Evolutionary conservation across 2,113 vertebrate genomes (phyloP), one percentile per base, ranked within the genome.

Genomic region (Corythaeola cristata): DNA sequence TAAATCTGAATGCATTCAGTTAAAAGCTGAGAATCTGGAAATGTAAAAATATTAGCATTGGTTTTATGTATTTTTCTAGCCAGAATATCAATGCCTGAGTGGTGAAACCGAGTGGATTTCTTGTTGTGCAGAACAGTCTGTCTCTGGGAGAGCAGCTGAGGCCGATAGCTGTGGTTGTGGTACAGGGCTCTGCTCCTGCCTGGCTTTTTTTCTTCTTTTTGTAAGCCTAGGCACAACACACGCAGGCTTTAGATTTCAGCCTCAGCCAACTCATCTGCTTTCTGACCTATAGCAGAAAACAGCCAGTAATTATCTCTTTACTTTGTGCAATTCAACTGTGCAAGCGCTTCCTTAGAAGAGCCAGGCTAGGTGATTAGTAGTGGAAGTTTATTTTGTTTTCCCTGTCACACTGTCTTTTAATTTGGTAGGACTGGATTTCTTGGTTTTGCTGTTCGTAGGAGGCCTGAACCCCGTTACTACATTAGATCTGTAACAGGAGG

Each of bases 271-370:
- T 91, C 45, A 89, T 75, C 85, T 90, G 53, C 66, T 90, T 71
- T 53, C 56, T 92, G 86, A 94, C 91, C 96, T 76, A 56, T 12
- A 32, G 91, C 28, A 92, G 56, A 66, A 89, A 91, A 79, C 59
- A 91, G 55, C 73, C 75, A 69, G 85, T 85, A 78, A 89, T 96
- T 84, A 74, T 84, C 89, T 86, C 72, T 91, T 96, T 88, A 52
- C 81, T 72, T 81, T 17, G 44, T 7, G 33, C 89, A 74, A n/a
- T 73, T 69, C 73, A 21, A 6, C 68, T 80, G 83, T 12, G 15
- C 32, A 11, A 50, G 80, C 6, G 3, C 73, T 81, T 81, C 72
- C 64, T 71, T 63, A 11, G 50, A 58, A 72, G n/a, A 83, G 59
- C 35, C 32, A 26, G 52, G 62, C 47, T 27, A 28, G 53, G 41